Evolutionary conservation across 2,113 vertebrate species (phyloP).

Genomic region (Bubo scandiacus): DNA sequence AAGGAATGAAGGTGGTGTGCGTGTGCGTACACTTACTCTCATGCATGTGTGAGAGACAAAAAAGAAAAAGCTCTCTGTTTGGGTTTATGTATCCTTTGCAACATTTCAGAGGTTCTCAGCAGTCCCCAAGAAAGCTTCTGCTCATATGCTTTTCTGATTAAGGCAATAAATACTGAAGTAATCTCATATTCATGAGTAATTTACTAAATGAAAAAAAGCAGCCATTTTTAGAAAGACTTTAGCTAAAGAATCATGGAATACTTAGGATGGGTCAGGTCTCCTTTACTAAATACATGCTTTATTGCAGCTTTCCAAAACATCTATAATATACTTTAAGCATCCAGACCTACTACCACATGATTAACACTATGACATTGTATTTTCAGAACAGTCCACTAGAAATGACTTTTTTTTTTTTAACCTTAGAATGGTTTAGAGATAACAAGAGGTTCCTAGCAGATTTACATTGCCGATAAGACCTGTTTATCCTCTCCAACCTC

Average conservation of each 20-base stretch:
- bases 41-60: not conserved
- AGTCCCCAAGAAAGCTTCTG: constrained; percentile 56
- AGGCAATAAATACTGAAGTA: constrained; percentile 62
- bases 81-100: constrained; percentile 57
- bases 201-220: constrained; percentile 16
- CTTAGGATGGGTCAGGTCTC: not conserved
- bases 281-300: constrained; percentile 27
- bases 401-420: not conserved
- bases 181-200: constrained; percentile 62
- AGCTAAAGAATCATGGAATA: constrained; percentile 1
- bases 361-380: constrained; percentile 30
- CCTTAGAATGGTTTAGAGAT: not conserved
- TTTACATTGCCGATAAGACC: not conserved
- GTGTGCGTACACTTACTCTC: fast-evolving
- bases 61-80: constrained; percentile 40
- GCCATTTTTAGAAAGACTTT: constrained; percentile 5
- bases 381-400: constrained; percentile 24
- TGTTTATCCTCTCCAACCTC: not conserved
- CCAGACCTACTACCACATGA: not conserved
- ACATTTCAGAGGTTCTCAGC: constrained; percentile 50
- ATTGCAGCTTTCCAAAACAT: constrained; percentile 23
- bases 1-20: not conserved
- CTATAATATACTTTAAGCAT: not conserved
- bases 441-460: not conserved
- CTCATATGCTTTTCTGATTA: constrained; percentile 67